These are phyloP conservation scores for Dicerorhinus sumatrensis DNA, from an alignment of 2,113 vertebrate genomes.

Conservation along the genomic window DNA sequence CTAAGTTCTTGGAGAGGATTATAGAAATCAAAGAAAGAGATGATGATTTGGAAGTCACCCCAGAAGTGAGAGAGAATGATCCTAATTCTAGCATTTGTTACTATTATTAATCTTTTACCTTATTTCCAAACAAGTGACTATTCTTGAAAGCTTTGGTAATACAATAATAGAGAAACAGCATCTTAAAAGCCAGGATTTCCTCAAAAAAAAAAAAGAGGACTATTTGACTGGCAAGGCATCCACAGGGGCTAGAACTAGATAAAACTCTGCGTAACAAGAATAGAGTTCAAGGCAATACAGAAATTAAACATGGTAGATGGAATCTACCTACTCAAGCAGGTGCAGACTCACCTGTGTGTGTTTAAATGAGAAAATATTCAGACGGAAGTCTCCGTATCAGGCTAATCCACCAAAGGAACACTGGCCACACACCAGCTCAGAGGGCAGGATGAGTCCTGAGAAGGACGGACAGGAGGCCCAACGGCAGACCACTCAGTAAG, in stretches of 20 bases:
- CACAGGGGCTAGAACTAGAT: not conserved
- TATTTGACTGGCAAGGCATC: not conserved
- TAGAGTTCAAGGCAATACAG: not conserved
- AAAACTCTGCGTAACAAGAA: not conserved
- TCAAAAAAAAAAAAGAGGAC: not conserved
- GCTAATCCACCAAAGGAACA: not conserved
- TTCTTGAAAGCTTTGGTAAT: not conserved
- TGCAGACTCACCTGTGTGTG: not conserved
- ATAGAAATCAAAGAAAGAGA: not conserved
- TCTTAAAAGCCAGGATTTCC: not conserved
- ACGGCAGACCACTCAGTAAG: not conserved
- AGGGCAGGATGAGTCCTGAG: not conserved
- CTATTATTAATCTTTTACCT: conserved; percentile 1
- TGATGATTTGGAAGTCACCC: not conserved
- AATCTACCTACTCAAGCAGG: not conserved
- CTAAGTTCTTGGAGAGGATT: not conserved
- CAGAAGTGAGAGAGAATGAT: not conserved
- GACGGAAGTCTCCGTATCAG: not conserved
- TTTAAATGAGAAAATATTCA: not conserved
- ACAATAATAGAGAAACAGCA: not conserved
- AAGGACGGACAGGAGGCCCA: not conserved
- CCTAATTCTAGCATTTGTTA: not conserved
- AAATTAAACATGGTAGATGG: not conserved
- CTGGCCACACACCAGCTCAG: not conserved
- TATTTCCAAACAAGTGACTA: not conserved